Conservation (phyloP, 92 coral and sea anemone species). For the Porites cylindrica region DNA sequence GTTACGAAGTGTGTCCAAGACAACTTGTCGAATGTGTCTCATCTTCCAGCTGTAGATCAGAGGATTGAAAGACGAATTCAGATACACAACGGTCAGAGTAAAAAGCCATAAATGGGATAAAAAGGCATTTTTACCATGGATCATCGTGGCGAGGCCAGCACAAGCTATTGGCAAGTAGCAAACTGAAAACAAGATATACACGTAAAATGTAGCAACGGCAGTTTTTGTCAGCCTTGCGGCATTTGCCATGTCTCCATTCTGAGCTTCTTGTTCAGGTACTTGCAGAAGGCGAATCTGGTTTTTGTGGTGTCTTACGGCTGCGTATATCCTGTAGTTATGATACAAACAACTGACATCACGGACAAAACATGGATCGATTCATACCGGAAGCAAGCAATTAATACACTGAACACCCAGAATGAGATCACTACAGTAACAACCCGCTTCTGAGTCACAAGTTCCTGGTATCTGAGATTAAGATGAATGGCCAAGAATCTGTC, state of each 20-base stretch:
- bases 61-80: constrained; percentile 3
- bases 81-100: background rate
- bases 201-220: background rate
- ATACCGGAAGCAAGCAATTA: background rate
- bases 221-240: background rate
- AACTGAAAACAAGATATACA: background rate
- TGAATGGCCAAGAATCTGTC: constrained; percentile 24
- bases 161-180: constrained; percentile 8
- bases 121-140: background rate
- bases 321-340: background rate
- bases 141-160: background rate
- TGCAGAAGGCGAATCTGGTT: background rate
- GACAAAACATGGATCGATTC: background rate
- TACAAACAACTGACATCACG: background rate
- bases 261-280: background rate
- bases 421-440: background rate
- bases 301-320: background rate
- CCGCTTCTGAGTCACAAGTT: constrained; percentile 15
- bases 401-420: background rate
- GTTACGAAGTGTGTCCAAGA: background rate
- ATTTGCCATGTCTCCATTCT: background rate
- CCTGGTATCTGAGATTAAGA: constrained; percentile 11
- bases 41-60: constrained; percentile 19
- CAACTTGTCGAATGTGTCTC: constrained; percentile 13
- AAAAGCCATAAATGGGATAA: background rate